A percentile compares a stretch with the other conserved stretches of the same genome.
These are phyloP conservation scores for Bostrychus sinensis DNA, from an alignment of 2,113 vertebrate genomes.

Conservation along the genomic window DNA sequence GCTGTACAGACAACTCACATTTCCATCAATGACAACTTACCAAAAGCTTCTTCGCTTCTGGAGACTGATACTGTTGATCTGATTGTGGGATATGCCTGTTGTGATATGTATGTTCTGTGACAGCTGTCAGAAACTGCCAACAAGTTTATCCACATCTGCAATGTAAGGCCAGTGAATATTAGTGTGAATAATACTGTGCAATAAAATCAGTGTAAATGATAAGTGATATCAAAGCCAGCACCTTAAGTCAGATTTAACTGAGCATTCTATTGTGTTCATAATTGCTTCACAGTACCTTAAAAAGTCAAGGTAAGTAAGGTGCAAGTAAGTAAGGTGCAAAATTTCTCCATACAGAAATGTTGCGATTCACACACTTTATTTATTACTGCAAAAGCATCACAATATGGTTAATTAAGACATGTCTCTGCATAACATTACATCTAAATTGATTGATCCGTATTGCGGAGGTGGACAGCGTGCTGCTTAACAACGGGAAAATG, in stretches of 20 bases:
- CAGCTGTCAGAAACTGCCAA: constrained; percentile 1
- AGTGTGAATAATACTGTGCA: too few relatives aligned
- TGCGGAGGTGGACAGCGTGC: neutral
- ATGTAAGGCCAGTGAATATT: too few relatives aligned
- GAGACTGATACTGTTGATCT: constrained; percentile 14
- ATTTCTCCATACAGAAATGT: too few relatives aligned
- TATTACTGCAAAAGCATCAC: neutral
- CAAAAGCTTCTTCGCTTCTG: neutral
- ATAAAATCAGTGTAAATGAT: too few relatives aligned
- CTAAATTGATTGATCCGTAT: neutral
- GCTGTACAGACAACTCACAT: neutral
- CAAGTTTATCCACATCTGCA: neutral
- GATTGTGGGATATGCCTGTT: constrained; percentile 6
- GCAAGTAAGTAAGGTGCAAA: too few relatives aligned
- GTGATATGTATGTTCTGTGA: constrained; percentile 2
- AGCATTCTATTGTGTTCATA: too few relatives aligned
- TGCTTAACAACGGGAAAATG: constrained; percentile 1
- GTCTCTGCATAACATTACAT: neutral
- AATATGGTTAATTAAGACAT: neutral
- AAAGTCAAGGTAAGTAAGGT: too few relatives aligned
- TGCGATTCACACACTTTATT: too few relatives aligned
- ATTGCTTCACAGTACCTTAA: too few relatives aligned
- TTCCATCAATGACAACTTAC: constrained; percentile 19
- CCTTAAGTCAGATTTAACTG: too few relatives aligned
- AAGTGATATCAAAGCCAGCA: too few relatives aligned